These are phyloP conservation scores for Ylistrum balloti DNA, from an alignment of 1,140 invertebrate genomes.

Conservation along the genomic window DNA sequence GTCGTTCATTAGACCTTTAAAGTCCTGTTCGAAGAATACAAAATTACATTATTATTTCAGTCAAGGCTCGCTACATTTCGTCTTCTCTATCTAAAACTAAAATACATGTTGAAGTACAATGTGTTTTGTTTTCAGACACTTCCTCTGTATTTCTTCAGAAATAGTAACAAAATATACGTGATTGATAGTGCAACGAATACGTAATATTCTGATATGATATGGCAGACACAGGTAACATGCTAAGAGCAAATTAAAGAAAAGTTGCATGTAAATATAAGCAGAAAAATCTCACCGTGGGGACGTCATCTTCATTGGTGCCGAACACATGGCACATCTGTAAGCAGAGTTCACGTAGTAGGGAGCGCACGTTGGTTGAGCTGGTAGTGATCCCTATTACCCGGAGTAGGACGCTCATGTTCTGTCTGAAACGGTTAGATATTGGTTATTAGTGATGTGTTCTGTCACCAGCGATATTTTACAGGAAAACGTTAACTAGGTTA, in stretches of 20 bases:
- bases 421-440: slow-evolving; percentile 50
- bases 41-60: not conserved
- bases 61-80: too few species aligned
- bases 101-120: too few species aligned
- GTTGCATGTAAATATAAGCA: too few species aligned
- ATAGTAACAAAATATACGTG: too few species aligned
- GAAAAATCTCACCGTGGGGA: slow-evolving; percentile 84
- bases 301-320: slow-evolving; percentile 59
- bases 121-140: too few species aligned
- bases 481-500: too few species aligned
- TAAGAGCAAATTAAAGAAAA: too few species aligned
- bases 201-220: too few species aligned
- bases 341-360: slow-evolving; percentile 73
- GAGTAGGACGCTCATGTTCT: slow-evolving; percentile 79
- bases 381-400: slow-evolving; percentile 86
- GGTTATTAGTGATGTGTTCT: not conserved
- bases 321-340: slow-evolving; percentile 75
- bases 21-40: slow-evolving; percentile 68
- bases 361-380: slow-evolving; percentile 85
- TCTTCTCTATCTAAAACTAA: too few species aligned
- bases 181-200: too few species aligned
- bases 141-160: too few species aligned
- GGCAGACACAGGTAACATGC: too few species aligned
- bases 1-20: slow-evolving; percentile 76
- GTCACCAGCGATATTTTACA: not conserved